These are phyloP conservation scores for Harpagoxenus sublaevis DNA, from an alignment of 2,888 invertebrate species.

Conservation along the genomic window DNA sequence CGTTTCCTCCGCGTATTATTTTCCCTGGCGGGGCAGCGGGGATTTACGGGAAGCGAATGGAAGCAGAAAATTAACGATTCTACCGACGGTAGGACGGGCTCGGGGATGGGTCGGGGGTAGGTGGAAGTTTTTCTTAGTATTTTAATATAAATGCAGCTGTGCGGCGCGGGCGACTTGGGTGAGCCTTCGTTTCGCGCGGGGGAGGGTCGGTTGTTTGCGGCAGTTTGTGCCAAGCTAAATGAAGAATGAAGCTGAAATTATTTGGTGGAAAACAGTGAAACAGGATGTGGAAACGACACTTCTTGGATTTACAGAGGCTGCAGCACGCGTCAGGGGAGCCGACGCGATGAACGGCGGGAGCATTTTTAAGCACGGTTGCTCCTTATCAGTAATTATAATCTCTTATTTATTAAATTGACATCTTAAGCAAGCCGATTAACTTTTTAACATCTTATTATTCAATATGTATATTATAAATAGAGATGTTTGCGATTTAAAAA, in stretches of 20 bases:
- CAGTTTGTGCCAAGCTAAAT: conserved; percentile 86
- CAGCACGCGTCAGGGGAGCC: conserved; percentile 64
- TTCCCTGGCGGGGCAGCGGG: conserved; percentile 79
- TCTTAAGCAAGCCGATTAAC: background rate
- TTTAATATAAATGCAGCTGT: conserved; percentile 86
- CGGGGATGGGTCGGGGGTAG: conserved; percentile 61
- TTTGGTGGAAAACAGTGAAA: conserved; percentile 86
- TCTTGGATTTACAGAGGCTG: conserved; percentile 83
- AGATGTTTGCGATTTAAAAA: background rate
- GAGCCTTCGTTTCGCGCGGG: conserved; percentile 69
- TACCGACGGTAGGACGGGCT: conserved; percentile 62
- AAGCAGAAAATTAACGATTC: conserved; percentile 87
- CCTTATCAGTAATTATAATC: conserved; percentile 65
- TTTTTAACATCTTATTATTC: background rate
- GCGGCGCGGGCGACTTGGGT: conserved; percentile 78
- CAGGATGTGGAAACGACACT: conserved; percentile 86
- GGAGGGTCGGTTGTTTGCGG: conserved; percentile 85
- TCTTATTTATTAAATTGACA: background rate
- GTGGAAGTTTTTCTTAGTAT: conserved; percentile 86
- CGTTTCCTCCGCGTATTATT: conserved; percentile 86
- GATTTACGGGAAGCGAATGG: conserved; percentile 86
- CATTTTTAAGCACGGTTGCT: conserved; percentile 68
- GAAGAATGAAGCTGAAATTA: conserved; percentile 87
- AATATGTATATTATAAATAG: background rate
- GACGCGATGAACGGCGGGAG: conserved; percentile 60